Evolutionary conservation across 2,113 vertebrate species (phyloP), one percentile per base, ranked within the genome.

Genomic region (Leptodactylus fuscus): DNA sequence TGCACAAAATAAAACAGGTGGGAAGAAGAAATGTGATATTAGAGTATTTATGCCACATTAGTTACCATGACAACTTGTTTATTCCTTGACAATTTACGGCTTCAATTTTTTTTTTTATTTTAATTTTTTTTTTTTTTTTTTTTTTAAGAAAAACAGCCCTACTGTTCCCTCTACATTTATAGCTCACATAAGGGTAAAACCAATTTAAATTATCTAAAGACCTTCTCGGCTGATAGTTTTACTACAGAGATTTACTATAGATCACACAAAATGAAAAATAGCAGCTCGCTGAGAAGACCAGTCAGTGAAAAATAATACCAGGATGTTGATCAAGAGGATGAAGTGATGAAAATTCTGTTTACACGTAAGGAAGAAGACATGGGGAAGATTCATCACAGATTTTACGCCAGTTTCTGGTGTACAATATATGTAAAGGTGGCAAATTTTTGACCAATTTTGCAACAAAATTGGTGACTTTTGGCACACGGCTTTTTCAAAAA

Each of bases 201-300:
- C 84, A 81, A 82, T 82, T 87, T 65, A 89, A 88, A 87, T 91
- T 82, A 77, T 62, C 65, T 81, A 83, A 65, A 58, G 46, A 32
- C 70, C 87, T 87, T 46, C 58, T 38, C 82, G 70, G 9, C 32
- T 12, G 44, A 49, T 29, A 76, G 73, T 13, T 15, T 15, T 85
- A 22, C 24, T 83, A 44, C 22, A 13, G 15, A 60, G 78, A 81
- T 46, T 32, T 34, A 80, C 77, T 80, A 80, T 27, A 58, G 77
- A 79, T 36, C 84, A 81, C 27, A 34, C 22, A 1, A 58, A 81
- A 49, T 81, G 79, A 81, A 67, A 67, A 69, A 81, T 48, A 81
- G 60, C 79, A 81, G 55, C 79, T 32, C 67, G 36, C 24, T 5
- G 38, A 32, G n/a, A 69, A 67, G 60, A 46, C 15, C 60, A 69